Evolutionary conservation across 1,140 invertebrate genomes (phyloP), one percentile per base, ranked within the genome.

Genomic region (Branchinecta lindahli): DNA sequence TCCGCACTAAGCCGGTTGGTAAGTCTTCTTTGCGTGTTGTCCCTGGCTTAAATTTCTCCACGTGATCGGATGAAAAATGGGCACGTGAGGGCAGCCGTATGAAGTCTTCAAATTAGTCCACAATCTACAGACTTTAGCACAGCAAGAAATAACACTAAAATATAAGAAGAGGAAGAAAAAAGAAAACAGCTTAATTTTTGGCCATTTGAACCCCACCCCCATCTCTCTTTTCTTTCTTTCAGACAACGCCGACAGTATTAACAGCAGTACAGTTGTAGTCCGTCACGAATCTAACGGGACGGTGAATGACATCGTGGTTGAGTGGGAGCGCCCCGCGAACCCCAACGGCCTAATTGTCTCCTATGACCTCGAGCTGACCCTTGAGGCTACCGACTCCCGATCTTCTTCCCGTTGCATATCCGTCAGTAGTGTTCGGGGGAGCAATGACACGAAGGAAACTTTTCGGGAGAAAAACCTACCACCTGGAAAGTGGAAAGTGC

Each of bases 281-380:
- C 69, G 71, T 72, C 10, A 70, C 69, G 52, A 75, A 74, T 66
- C 70, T 8, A 80, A 81, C 73, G 75, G 76, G 15, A 78, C 77
- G 18, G 72, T 72, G 45, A 76, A 75, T 33, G 68, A 67, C 15
- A 75, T 82, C 7, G 75, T 78, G 10, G 74, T 88, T 6, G 77
- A 73, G 9, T 97, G 94, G 94, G 78, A 84, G 0, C 86, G 88
- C 74, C 93, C 93, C 0, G 69, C 75, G n/a, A 78, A 86, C 70
- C 91, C 92, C 0, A 97, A 97, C 78, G 91, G 92, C 0, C 81
- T 90, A 44, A 88, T 96, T 66, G 82, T 93, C 7, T 85, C 86
- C 0, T 95, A 94, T 78, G 84, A 86, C 68, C 86, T 96, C 44
- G 83, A 87, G 73, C 89, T 91, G 74, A 83, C 82, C 70, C 80